phyloP scores from a whole-genome alignment of 2,113 vertebrate genomes.

The Brachyhypopomus gauderio region DNA sequence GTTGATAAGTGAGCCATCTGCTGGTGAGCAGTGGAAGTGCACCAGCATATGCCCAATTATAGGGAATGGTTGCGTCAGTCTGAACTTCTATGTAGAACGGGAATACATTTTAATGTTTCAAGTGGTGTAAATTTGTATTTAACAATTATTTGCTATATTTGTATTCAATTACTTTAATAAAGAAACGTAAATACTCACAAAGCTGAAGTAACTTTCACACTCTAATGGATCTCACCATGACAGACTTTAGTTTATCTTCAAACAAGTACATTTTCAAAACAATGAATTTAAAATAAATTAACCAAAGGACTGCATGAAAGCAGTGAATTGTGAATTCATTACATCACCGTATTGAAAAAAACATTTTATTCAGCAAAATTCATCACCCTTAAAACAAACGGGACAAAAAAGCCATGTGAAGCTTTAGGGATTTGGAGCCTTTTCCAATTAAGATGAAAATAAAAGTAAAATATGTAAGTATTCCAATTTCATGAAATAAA shows the following conservation, averaged over 20 bases:
- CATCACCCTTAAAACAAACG: conserved; percentile 56
- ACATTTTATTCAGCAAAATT: conserved; percentile 66
- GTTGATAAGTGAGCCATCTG: conserved; percentile 14
- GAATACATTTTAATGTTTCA: background rate
- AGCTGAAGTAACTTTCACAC: no score
- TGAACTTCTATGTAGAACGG: background rate
- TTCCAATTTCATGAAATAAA: conserved; percentile 28
- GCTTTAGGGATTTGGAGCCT: conserved; percentile 53
- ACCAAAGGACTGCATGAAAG: background rate
- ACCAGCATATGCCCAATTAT: background rate
- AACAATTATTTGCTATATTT: background rate
- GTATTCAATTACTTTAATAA: background rate
- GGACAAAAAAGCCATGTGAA: conserved; percentile 56
- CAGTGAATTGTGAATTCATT: background rate
- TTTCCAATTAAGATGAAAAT: conserved; percentile 42
- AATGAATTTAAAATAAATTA: no score
- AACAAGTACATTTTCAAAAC: no score
- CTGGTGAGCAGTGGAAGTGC: conserved; percentile 6
- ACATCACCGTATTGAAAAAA: conserved; percentile 55
- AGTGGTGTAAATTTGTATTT: background rate
- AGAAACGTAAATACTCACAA: background rate
- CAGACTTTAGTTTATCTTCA: no score
- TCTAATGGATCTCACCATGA: no score
- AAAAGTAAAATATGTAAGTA: conserved; percentile 21
- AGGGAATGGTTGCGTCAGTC: background rate